Evolutionary conservation across 2,797 vertebrate genomes (phyloP), one percentile per base, ranked within the genome.

Genomic region (Poeciliopsis turneri): DNA sequence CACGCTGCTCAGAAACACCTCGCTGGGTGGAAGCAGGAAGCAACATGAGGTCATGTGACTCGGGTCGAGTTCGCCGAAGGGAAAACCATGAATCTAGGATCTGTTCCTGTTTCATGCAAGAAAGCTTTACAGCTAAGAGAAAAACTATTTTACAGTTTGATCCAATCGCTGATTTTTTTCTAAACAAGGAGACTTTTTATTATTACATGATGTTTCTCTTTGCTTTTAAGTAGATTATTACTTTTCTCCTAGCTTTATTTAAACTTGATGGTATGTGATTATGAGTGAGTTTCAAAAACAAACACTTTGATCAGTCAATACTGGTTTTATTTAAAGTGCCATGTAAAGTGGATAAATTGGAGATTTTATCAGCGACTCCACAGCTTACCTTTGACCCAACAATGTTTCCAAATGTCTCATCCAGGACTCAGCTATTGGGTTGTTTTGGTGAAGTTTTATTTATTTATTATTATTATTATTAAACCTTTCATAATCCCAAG

Each of bases 1-100:
- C 89, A 77, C 90, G 79, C 72, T 72, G 83, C 89, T 90, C 91
- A 81, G 89, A 93, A 94, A 92, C 93, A 92, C 92, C 90, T 85
- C 64, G 53, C 80, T 57, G 4, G 64, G 69, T 69, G 76, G 66
- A 25, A 74, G 80, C 80, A 57, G 80, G 59, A 43, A 30, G 82
- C 45, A 49, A 72, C 70, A 30, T 0, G 36, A 78, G 85, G 90
- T 87, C 87, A 83, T 5, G 64, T 83, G 89, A 86, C 73, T 82
- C 72, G 36, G 36, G 61, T 80, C 39, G 39, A 68, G 20, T 41
- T n/a, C 25, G 12, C 66, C 2, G 39, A 13, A 69, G 39, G 20
- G 15, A n/a, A 18, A 41, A 43, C 41, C 66, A 43, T 25, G 66
- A 25, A 41, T 69, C 23, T 69, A 20, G 20, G 20, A 68, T 41